Evolutionary conservation across 2,113 vertebrate species (phyloP), one percentile per base, ranked within the genome.

Genomic region (Grammomys surdaster): DNA sequence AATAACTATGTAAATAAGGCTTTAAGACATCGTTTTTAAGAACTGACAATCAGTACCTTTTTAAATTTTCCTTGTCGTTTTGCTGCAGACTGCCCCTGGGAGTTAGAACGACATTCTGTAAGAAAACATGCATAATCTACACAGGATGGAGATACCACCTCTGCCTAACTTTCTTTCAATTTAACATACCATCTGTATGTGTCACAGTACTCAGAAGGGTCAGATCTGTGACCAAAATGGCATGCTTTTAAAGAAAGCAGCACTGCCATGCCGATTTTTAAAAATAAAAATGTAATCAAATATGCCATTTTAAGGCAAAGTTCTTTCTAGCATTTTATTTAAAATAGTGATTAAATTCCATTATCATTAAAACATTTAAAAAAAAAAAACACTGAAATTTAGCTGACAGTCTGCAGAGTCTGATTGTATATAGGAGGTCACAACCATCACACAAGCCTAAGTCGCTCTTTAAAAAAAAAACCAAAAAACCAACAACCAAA

Each of bases 51-150:
- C 99, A 99, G 99, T 99, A 99, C 99, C 99, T 99, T 99, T 99
- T 99, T 99, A 99, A 99, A 99, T 98, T 99, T 99, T 99, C 99
- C 99, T 99, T 99, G 99, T 98, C 99, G 99, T 98, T 99, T 99
- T 99, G 99, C 99, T 99, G 99, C 99, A 98, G 99, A 99, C 99
- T 99, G 99, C 98, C 99, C 99, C 99, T 99, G 99, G 99, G 99
- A 99, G 99, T 99, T 99, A 99, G 99, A 99, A 99, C 98, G 99
- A 99, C 99, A 99, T 98, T 99, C 98, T 99, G 99, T 99, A 99
- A 99, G 99, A 99, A 99, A 99, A 99, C 98, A 99, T 98, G 98
- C 98, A 99, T 97, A 98, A 98, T 99, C 98, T 99, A 98, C 98
- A 99, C 96, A 99, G 98, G 99, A 99, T 97, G 98, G 98, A 98